Conservation (phyloP, 2,113 vertebrate species). For the Vulpes ferrilata region DNA sequence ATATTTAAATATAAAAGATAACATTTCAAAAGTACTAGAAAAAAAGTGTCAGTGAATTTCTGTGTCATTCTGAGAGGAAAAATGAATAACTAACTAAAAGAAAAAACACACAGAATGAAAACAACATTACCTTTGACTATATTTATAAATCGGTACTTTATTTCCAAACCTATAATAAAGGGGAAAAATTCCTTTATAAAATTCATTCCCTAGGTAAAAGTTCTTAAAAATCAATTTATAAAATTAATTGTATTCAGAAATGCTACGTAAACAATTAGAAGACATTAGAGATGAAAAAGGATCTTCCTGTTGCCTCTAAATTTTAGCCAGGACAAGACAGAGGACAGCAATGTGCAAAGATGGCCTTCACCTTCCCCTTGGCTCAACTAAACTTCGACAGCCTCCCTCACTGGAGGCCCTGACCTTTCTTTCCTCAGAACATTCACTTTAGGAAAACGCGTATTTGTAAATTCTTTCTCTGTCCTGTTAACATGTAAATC, state of each 20-base stretch:
- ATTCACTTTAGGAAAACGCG: conserved; percentile 10
- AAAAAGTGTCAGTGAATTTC: neutral
- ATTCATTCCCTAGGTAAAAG: neutral
- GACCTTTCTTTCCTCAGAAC: neutral
- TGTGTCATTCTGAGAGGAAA: neutral
- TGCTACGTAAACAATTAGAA: neutral
- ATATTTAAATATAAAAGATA: conserved; percentile 16
- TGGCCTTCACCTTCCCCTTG: neutral
- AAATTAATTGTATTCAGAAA: neutral
- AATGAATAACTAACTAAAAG: neutral
- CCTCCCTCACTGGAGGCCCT: neutral
- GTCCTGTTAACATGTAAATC: neutral
- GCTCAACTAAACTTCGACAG: neutral
- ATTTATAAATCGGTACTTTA: neutral
- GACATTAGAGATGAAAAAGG: neutral
- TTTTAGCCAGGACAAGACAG: neutral
- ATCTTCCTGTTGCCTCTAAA: neutral
- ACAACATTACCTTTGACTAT: neutral
- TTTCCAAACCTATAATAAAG: neutral
- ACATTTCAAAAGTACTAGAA: neutral
- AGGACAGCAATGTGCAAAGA: neutral
- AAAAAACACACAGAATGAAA: neutral
- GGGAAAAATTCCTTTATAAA: neutral
- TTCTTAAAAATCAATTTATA: neutral
- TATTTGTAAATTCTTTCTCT: neutral